phyloP scores from a whole-genome alignment of 2,888 invertebrate species.

The Notodonta dromedarius region DNA sequence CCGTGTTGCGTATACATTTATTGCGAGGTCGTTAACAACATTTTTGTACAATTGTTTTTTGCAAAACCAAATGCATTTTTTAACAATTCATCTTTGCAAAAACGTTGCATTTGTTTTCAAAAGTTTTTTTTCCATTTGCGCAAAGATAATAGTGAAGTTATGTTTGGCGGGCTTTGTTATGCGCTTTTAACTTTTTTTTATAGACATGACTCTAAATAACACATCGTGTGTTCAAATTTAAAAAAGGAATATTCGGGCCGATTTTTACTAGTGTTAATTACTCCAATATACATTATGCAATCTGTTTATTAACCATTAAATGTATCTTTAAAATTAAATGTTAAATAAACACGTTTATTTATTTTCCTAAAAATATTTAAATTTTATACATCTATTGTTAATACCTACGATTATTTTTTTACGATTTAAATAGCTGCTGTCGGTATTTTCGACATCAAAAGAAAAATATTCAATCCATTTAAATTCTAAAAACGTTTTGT shows the following conservation, averaged over 20 bases:
- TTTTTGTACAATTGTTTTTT: slow-evolving; percentile 51
- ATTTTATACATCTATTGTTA: too few relatives aligned
- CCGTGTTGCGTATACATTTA: slow-evolving; percentile 41
- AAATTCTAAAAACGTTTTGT: too few relatives aligned
- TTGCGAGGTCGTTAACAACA: slow-evolving; percentile 42
- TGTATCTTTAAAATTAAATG: too few relatives aligned
- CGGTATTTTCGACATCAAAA: too few relatives aligned
- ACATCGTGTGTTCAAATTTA: not conserved
- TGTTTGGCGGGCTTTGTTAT: slow-evolving; percentile 44
- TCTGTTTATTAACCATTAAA: too few relatives aligned
- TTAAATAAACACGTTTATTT: too few relatives aligned
- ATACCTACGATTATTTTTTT: too few relatives aligned
- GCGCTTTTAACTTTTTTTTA: slow-evolving; percentile 11
- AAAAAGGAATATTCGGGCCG: slow-evolving; percentile 28
- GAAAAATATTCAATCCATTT: too few relatives aligned
- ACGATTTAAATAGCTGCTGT: too few relatives aligned
- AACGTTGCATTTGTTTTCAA: slow-evolving; percentile 58
- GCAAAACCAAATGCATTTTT: slow-evolving; percentile 57
- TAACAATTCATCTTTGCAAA: slow-evolving; percentile 65
- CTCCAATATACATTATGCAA: too few relatives aligned
- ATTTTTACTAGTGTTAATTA: not conserved
- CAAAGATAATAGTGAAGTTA: slow-evolving; percentile 45
- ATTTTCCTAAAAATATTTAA: too few relatives aligned
- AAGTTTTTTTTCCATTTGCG: slow-evolving; percentile 58
- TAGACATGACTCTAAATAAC: not conserved